Evolutionary conservation across 2,888 invertebrate species (phyloP), one percentile per base, ranked within the genome.

Genomic region (Clivina fossor): DNA sequence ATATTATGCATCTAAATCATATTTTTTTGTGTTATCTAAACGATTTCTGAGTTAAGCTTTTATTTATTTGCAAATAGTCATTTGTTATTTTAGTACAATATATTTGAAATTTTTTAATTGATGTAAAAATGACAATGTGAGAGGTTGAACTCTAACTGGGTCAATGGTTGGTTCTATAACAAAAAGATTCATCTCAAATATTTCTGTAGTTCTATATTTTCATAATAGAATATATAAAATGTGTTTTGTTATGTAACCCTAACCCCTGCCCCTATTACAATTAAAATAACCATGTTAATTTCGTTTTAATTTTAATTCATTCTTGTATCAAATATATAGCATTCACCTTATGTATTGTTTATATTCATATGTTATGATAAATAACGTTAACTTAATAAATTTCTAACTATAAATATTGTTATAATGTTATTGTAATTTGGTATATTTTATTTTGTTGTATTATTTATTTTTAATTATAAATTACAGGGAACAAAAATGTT

Each of bases 281-380:
- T n/a, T n/a, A n/a, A n/a, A n/a, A n/a, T n/a, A n/a, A n/a, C n/a
- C n/a, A n/a, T 38, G 18, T 38, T 38, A 11, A n/a, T 35, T 35
- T 15, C 15, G 8, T 35, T 35, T 15, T 35, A 4, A 9, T 38
- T 38, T 20, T 20, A n/a, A n/a, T n/a, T 38, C 3, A 32, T 30
- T 46, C 46, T 28, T 46, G 18, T 46, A 46, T 19, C 19, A 46
- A 46, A 32, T 28, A 28, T 16, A 28, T 28, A 26, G 28, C 46
- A 46, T 32, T 18, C 19, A 46, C 15, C 11, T 46, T 32, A 16
- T 46, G 46, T 46, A 46, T 46, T 28, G 19, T 46, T 46, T 32
- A 46, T 46, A 32, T 46, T 46, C 30, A 44, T 46, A 46, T 46
- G 46, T 32, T 46, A 46, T 43, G 24, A 26, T 19, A 38, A 38